Base-by-base conservation (phyloP, 2,888 invertebrate species). In the Boloria selene region DNA sequence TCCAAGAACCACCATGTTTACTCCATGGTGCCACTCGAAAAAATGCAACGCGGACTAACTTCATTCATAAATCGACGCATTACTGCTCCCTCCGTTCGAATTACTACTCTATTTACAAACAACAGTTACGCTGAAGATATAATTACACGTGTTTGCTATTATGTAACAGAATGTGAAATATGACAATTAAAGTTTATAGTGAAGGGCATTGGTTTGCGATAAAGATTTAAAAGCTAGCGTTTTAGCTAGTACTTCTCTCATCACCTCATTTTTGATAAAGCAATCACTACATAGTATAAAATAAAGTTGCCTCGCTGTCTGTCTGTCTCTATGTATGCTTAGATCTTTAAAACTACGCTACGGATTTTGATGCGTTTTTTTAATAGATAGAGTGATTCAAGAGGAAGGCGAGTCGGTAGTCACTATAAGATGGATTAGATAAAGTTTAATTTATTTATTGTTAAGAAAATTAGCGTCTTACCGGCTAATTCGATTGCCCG, bases 401-500 rank as follows among this genome's bases (percentile, higher is more conserved):
- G n/a, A n/a, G n/a, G n/a, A n/a, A n/a, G n/a, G n/a, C n/a, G n/a
- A n/a, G n/a, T n/a, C n/a, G n/a, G n/a, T n/a, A n/a, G n/a, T n/a
- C n/a, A n/a, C n/a, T n/a, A 31, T 31, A 10, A 47, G n/a, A 13
- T 6, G 10, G n/a, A 14, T 14, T 47, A 31, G n/a, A 4, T 26
- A 16, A 13, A 13, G 22, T 3, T 13, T 5, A 7, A n/a, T n/a
- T 31, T 31, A 3, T 31, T n/a, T n/a, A n/a, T n/a, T n/a, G n/a
- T n/a, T 26, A 49, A 10, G 31, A 45, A 7, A 22, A 2, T 16
- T 17, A 5, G 18, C 63, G 56, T 76, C 83, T 90, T 81, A 95
- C 96, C 95, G 82, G 97, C 95, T 92, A 96, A 93, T 94, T 97
- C 96, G 86, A 97, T 97, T 77, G 97, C 97, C 87, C 94, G 94